Conservation (phyloP, 2,113 vertebrate species). For the Cyprinodon variegatus region DNA sequence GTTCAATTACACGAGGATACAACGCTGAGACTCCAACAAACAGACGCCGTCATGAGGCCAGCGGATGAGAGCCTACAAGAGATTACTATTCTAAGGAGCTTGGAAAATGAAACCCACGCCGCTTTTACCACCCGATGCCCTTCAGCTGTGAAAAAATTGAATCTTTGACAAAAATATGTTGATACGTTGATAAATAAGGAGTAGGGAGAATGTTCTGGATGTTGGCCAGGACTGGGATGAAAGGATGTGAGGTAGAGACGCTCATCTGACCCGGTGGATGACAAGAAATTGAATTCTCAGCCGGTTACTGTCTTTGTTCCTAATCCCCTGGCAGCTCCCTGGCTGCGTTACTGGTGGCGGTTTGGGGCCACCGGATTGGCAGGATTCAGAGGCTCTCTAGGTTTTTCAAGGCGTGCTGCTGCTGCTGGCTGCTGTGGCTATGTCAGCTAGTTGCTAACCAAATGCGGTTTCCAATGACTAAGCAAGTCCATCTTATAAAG, state of each 20-base stretch:
- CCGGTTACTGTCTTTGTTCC: slow-evolving; percentile 34
- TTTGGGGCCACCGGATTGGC: slow-evolving; percentile 36
- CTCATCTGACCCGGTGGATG: slow-evolving; percentile 67
- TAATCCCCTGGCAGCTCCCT: slow-evolving; percentile 37
- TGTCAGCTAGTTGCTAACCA: slow-evolving; percentile 10
- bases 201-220: slow-evolving; percentile 47
- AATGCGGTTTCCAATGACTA: neutral
- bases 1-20: slow-evolving; percentile 70
- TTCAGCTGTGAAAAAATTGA: slow-evolving; percentile 27
- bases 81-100: slow-evolving; percentile 18
- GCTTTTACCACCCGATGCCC: slow-evolving; percentile 24
- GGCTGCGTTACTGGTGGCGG: slow-evolving; percentile 34
- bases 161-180: slow-evolving; percentile 3
- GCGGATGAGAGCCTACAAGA: slow-evolving; percentile 46
- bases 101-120: slow-evolving; percentile 11
- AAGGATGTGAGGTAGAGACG: slow-evolving; percentile 82
- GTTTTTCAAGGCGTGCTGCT: slow-evolving; percentile 37
- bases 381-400: slow-evolving; percentile 54
- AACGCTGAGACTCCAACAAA: slow-evolving; percentile 67
- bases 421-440: slow-evolving; percentile 55
- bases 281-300: slow-evolving; percentile 29
- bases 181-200: slow-evolving; percentile 10
- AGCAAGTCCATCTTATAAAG: slow-evolving; percentile 30
- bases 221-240: slow-evolving; percentile 56
- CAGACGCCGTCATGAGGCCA: slow-evolving; percentile 65